Base-by-base conservation (phyloP, 2,888 invertebrate genomes). In the Enchytraeus crypticus region DNA sequence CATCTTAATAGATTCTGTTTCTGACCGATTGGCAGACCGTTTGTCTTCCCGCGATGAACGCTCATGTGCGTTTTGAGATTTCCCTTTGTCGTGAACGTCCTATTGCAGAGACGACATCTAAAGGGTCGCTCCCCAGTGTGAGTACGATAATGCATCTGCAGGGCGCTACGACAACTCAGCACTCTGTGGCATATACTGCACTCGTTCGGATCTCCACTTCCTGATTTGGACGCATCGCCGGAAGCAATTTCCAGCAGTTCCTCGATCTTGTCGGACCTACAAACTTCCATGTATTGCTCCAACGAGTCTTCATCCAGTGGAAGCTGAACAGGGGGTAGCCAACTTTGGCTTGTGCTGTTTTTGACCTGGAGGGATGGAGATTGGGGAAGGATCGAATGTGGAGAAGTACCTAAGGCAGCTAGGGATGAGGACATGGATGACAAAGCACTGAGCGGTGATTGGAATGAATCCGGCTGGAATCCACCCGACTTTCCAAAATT, bases 41-140 rank as follows among this genome's bases (percentile, higher is more conserved):
- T 8, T 8, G 38, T 38, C 79, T 92, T 96, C 67, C 92, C 90
- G 68, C 95, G 85, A 81, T 97, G 96, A 38, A 97, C 95, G 63
- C 95, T 93, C 96, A 98, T 97, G 83, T 98, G 98, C 67, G 98
- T 98, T 85, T 98, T 98, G 69, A 98, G 85, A 82, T 98, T 98
- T 70, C 98, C 98, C 84, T 98, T 98, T 71, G 98, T 98, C 69
- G 97, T 97, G 83, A 98, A 98, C 74, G 96, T 88, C 80, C 93
- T 92, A 21, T 75, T 72, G 64, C 79, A 79, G 51, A 79, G 75
- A 64, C 77, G 78, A 65, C 79, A 79, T 61, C 72, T 73, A 66
- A 76, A 79, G 2, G 79, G 79, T 47, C 79, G 66, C 62, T 77
- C 77, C 2, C 78, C 78, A 72, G 77, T 78, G 64, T 78, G 77